Percentiles rank a stretch among this genome's conserved stretches.
These are phyloP conservation scores for Antigone vipio DNA, from an alignment of 2,113 vertebrate genomes.

Conservation along the genomic window DNA sequence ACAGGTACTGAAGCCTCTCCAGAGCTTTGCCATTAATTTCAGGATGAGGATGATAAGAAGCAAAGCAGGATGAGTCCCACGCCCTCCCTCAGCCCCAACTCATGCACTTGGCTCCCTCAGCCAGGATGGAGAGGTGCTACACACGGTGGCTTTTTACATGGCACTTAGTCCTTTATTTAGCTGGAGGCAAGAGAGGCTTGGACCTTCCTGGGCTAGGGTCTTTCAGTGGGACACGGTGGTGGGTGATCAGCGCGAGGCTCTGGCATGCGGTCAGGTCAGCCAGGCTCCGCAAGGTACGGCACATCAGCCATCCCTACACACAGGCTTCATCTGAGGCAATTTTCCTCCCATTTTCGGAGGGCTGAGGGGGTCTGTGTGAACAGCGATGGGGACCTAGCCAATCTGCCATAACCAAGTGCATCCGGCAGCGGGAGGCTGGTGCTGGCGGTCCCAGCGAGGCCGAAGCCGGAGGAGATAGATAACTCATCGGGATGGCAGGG, in stretches of 20 bases:
- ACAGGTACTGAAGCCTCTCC: not conserved
- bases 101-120: not conserved
- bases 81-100: not conserved
- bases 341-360: not conserved
- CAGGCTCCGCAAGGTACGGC: accelerated
- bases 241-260: not conserved
- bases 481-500: not conserved
- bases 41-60: not conserved
- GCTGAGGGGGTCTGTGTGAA: not conserved
- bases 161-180: not conserved
- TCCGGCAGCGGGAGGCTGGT: not conserved
- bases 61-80: not conserved
- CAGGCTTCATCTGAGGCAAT: not conserved
- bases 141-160: not conserved
- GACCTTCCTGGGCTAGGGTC: no score
- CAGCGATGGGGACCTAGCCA: accelerated
- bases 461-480: not conserved
- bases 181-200: not conserved
- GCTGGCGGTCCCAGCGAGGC: not conserved
- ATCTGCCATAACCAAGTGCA: not conserved
- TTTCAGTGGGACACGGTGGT: not conserved
- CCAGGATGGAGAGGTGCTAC: not conserved
- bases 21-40: not conserved
- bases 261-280: not conserved
- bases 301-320: not conserved